Conservation (phyloP, 2,888 invertebrate genomes). For the Habroteleia sp. region DNA sequence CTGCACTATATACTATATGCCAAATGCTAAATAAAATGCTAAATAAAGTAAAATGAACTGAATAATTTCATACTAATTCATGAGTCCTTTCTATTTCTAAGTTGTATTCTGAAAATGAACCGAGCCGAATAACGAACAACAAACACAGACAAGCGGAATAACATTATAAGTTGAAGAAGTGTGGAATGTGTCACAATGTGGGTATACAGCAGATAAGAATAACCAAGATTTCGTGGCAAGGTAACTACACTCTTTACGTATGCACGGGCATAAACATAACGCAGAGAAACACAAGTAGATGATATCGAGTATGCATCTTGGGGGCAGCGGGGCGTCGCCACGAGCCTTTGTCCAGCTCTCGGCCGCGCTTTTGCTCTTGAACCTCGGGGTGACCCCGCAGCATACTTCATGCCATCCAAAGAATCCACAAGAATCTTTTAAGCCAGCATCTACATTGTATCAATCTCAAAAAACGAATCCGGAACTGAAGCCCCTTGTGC, state of each 20-base stretch:
- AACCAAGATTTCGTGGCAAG: conserved; percentile 59
- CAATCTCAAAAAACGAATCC: conserved; percentile 64
- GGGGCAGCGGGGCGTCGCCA: conserved; percentile 76
- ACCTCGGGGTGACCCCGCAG: conserved; percentile 68
- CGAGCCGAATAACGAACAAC: too few relatives aligned
- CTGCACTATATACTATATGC: too few relatives aligned
- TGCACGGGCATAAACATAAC: conserved; percentile 77
- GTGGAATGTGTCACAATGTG: conserved; percentile 61
- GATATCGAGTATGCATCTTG: conserved; percentile 78
- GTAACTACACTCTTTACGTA: conserved; percentile 70
- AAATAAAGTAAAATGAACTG: too few relatives aligned
- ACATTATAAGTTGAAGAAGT: conserved; percentile 35
- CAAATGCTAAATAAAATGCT: too few relatives aligned
- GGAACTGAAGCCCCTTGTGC: conserved; percentile 50
- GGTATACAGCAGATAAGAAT: conserved; percentile 63
- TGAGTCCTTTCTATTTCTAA: too few relatives aligned
- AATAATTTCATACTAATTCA: too few relatives aligned
- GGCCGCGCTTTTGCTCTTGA: conserved; percentile 72
- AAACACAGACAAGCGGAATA: conserved; percentile 10
- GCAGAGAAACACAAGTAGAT: conserved; percentile 79
- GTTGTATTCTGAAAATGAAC: too few relatives aligned
- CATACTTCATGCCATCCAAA: conserved; percentile 64
- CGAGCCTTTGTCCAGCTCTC: conserved; percentile 73
- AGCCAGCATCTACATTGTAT: conserved; percentile 63
- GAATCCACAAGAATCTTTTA: conserved; percentile 62